A percentile compares a stretch with the other conserved stretches of the same genome.
phyloP scores from a whole-genome alignment of 2,113 vertebrate species.

The Neogobius melanostomus region DNA sequence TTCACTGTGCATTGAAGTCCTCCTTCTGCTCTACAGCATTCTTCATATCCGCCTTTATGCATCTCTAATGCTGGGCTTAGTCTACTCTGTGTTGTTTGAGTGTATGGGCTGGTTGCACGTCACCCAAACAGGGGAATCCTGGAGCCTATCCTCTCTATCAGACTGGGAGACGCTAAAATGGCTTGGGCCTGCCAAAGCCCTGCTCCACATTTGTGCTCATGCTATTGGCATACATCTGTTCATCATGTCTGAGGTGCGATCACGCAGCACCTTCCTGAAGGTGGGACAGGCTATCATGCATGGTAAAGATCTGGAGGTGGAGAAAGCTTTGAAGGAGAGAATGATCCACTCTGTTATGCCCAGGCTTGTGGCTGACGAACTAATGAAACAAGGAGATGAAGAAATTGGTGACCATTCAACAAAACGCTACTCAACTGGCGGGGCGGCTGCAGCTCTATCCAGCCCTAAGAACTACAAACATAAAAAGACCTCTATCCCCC shows the following conservation, averaged over 20 bases:
- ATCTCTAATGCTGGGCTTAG: slow-evolving; percentile 87
- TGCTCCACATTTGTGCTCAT: slow-evolving; percentile 93
- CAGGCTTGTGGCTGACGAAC: slow-evolving; percentile 90
- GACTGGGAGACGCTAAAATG: slow-evolving; percentile 74
- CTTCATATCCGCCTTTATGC: slow-evolving; percentile 93
- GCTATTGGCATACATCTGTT: slow-evolving; percentile 93
- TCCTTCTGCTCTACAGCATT: slow-evolving; percentile 93
- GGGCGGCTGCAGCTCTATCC: slow-evolving; percentile 63
- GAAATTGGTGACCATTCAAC: slow-evolving; percentile 84
- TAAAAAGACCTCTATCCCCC: slow-evolving; percentile 95
- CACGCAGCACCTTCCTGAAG: slow-evolving; percentile 96
- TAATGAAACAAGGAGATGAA: slow-evolving; percentile 97
- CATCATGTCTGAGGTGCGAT: slow-evolving; percentile 95
- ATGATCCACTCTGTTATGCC: slow-evolving; percentile 99
- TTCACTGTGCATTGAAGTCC: slow-evolving; percentile 93
- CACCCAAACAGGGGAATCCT: slow-evolving; percentile 44
- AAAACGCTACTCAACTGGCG: slow-evolving; percentile 86
- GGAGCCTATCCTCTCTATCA: slow-evolving; percentile 26
- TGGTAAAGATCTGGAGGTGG: slow-evolving; percentile 97
- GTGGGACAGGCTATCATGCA: slow-evolving; percentile 99
- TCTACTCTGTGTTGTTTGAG: slow-evolving; percentile 93
- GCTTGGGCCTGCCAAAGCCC: slow-evolving; percentile 86
- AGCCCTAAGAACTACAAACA: slow-evolving; percentile 92
- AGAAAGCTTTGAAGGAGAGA: slow-evolving; percentile 97
- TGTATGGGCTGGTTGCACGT: slow-evolving; percentile 85